Evolutionary conservation across 2,797 vertebrate genomes (phyloP), one percentile per base, ranked within the genome.

Genomic region (Myotis planiceps): DNA sequence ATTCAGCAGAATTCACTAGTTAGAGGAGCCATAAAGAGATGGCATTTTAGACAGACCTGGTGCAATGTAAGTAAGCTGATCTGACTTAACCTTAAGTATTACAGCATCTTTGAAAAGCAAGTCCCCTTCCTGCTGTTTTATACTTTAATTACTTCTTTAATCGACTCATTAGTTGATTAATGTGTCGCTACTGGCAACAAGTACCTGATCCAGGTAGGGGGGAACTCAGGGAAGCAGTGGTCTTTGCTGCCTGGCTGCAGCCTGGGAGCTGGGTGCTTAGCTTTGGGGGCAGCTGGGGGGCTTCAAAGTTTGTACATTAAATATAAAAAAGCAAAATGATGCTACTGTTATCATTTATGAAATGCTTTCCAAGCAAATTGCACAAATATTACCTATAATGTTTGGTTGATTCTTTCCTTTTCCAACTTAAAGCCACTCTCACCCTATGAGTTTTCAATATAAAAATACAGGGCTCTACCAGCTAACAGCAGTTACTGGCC

Each of bases 121-220:
- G 84, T 92, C 55, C 60, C 53, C 23, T 95, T 90, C 90, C 94
- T 80, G 76, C 83, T 96, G 93, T 96, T 97, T 97, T 95, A 96
- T 83, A 89, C 94, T 95, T 94, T 96, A 97, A 96, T 97, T 95
- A 94, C 87, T 95, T 80, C 87, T 97, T 93, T 96, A 97, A 96
- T 96, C 9, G 32, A 95, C 84, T 97, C 92, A 83, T 94, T 97
- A 95, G 93, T 95, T 96, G 93, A 96, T 97, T 97, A 95, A 97
- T 65, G 92, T 96, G 97, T 95, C 82, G 94, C 68, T 80, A 49
- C 87, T 83, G 65, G 51, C 58, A 96, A 82, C 96, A 96, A 97
- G 84, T 92, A 97, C 95, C 97, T 95, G 87, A 92, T 97, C 88
- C 93, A 96, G 93, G 93, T 83, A 88, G 94, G 51, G 55, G 72